Evolutionary conservation across 2,113 vertebrate genomes (phyloP), one percentile per base, ranked within the genome.

Genomic region (Cyprinus carpio): DNA sequence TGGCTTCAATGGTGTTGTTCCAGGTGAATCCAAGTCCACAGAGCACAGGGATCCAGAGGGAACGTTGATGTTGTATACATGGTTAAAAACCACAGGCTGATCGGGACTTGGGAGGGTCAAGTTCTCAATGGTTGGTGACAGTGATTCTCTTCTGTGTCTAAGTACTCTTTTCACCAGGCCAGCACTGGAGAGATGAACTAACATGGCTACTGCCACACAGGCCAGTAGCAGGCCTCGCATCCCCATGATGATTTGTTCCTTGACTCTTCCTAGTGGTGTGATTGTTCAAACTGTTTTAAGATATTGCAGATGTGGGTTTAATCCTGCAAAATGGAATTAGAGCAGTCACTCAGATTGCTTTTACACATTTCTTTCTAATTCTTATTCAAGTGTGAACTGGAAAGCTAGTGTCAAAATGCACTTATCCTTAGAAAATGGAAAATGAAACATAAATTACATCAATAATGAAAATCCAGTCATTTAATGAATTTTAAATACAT

Each of bases 1-100:
- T 0, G 92, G 84, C 54, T 91, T 93, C 71, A 95, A 65, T 69
- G 97, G 96, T 0, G 93, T 81, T 0, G 92, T 94, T 0, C 94
- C 95, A 0, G 95, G 92, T 1, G 96, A 89, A 72, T 99, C 97
- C 46, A 99, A 93, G 89, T 99, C 97, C 88, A 99, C 97, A 0
- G 97, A 96, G 90, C 98, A 99, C 75, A 97, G 94, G 7, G 97
- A 96, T 1, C 96, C 95, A 51, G 95, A 67, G 0, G 98, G 98
- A 27, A 99, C 92, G 9, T 99, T 99, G 89, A 99, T 99, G 91
- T 99, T 99, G 93, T 99, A 99, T 88, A 99, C 93, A 0, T 99
- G 98, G 92, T 99, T 99, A 81, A 99, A 99, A 82, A 99, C 96
- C 4, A 99, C 96, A 0, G 98, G 97, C 85, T 99, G 96, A 46